Conservation (phyloP, 2,888 invertebrate genomes). For the Cylindroiulus punctatus region DNA sequence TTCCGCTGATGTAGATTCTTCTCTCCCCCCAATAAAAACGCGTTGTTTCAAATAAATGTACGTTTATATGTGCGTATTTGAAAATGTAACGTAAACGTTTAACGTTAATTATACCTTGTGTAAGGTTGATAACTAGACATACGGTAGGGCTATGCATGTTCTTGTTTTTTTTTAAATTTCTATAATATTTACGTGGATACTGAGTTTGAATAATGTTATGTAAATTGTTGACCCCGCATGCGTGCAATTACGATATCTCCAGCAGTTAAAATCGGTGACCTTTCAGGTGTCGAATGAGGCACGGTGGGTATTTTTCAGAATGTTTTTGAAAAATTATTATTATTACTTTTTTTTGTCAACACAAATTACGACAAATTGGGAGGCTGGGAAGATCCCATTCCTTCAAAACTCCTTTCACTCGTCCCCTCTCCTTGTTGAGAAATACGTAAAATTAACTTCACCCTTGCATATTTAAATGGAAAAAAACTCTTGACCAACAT, state of each 20-base stretch:
- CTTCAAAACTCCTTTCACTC: neutral
- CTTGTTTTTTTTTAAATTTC: neutral
- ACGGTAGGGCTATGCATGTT: too few species aligned
- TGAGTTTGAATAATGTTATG: neutral
- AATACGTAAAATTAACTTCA: constrained; percentile 25
- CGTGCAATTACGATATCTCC: neutral
- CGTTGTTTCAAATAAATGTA: neutral
- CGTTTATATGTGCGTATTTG: neutral
- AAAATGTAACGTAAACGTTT: neutral
- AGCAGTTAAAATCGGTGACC: neutral
- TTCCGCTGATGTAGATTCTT: neutral
- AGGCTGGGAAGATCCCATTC: constrained; percentile 20
- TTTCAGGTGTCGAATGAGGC: neutral
- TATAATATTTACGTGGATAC: neutral
- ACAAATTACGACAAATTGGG: constrained; percentile 16
- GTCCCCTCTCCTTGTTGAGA: constrained; percentile 10
- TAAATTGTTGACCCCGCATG: constrained; percentile 1
- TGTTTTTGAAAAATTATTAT: neutral
- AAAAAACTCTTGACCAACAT: constrained; percentile 10
- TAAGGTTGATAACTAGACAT: neutral
- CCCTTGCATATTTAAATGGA: neutral
- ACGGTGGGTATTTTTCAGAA: neutral
- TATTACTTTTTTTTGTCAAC: neutral
- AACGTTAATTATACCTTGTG: constrained; percentile 24
- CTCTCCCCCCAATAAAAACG: too few species aligned